These are phyloP conservation scores for Varroa destructor DNA, from an alignment of 1,140 invertebrate genomes.

Conservation along the genomic window DNA sequence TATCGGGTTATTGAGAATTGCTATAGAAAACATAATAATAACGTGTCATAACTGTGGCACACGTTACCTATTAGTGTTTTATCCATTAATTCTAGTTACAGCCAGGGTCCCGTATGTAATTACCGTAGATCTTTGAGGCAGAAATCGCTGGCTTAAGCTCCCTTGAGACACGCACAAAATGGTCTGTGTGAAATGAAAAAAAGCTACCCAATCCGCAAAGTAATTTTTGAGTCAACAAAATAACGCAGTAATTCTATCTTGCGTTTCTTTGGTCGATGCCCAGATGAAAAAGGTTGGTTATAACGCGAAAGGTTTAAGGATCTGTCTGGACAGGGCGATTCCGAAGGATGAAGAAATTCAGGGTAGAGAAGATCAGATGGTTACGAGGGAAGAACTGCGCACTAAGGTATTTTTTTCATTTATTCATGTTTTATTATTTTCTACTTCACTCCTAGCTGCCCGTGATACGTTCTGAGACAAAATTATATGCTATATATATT, in stretches of 20 bases:
- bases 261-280: not conserved
- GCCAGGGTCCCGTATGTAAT: too few species aligned
- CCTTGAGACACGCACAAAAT: not conserved
- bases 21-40: too few species aligned
- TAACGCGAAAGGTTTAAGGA: constrained; percentile 8
- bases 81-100: too few species aligned
- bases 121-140: too few species aligned
- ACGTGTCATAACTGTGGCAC: too few species aligned
- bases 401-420: not conserved
- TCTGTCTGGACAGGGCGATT: constrained; percentile 4
- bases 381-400: not conserved
- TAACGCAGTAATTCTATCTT: not conserved
- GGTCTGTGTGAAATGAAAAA: not conserved
- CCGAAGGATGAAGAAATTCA: constrained; percentile 15
- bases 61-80: too few species aligned
- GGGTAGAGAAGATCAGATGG: not conserved
- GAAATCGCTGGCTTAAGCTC: too few species aligned
- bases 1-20: too few species aligned
- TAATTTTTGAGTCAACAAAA: not conserved
- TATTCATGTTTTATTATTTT: not conserved
- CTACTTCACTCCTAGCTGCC: not conserved
- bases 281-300: constrained; percentile 23
- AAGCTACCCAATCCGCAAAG: not conserved
- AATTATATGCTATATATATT: too few species aligned
- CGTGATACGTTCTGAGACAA: too few species aligned